Percentiles rank a stretch among this genome's conserved stretches.
These are phyloP conservation scores for Gadopsis marmoratus DNA, from an alignment of 2,797 vertebrate genomes.

Conservation along the genomic window DNA sequence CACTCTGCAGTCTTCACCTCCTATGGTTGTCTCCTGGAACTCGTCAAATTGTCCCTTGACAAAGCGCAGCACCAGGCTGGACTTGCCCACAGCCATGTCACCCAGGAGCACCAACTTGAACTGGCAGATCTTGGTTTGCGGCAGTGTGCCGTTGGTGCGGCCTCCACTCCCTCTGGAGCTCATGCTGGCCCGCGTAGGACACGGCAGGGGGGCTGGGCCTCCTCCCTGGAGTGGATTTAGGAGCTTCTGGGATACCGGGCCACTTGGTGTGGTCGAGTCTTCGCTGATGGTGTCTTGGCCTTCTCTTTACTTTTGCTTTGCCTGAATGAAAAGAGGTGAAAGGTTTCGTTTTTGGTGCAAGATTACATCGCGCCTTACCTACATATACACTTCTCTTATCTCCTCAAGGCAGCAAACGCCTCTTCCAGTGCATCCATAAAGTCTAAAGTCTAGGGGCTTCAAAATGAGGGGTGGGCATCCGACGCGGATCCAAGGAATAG, in stretches of 20 bases:
- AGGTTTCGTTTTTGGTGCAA: conserved; percentile 14
- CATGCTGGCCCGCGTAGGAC: conserved; percentile 75
- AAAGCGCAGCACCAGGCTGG: conserved; percentile 89
- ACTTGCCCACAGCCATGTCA: conserved; percentile 91
- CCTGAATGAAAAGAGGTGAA: conserved; percentile 30
- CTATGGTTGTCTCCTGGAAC: conserved; percentile 90
- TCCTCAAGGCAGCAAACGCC: background rate
- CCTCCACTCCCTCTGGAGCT: conserved; percentile 85
- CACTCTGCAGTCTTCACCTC: conserved; percentile 78
- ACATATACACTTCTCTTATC: background rate
- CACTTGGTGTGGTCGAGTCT: conserved; percentile 6
- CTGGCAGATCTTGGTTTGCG: conserved; percentile 91
- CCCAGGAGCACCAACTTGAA: conserved; percentile 90
- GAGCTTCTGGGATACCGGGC: conserved; percentile 26
- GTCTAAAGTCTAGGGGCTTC: background rate
- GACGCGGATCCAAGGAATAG: background rate
- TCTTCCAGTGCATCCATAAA: background rate
- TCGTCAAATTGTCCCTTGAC: conserved; percentile 91
- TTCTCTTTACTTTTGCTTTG: conserved; percentile 18
- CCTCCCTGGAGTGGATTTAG: conserved; percentile 63
- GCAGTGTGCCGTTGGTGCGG: conserved; percentile 84
- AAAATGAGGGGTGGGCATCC: background rate
- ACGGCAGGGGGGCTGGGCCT: conserved; percentile 61
- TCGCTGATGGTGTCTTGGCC: conserved; percentile 16
- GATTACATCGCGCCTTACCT: conserved; percentile 13